phyloP scores from a whole-genome alignment of 1,140 invertebrate genomes.

The Palaemon carinicauda region DNA sequence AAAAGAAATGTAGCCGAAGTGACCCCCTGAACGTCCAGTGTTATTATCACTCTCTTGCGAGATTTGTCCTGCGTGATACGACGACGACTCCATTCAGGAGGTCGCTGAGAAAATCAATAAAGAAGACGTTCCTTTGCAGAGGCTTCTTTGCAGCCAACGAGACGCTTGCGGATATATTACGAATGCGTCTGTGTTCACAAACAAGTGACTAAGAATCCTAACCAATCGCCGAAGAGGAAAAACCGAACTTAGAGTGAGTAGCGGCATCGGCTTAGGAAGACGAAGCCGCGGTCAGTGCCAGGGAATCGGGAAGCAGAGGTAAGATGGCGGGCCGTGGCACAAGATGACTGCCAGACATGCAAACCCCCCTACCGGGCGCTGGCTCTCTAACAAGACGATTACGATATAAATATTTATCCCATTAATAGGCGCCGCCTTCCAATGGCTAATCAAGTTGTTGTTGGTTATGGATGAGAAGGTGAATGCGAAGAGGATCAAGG shows the following conservation, averaged over 20 bases:
- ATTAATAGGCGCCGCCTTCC: constrained; percentile 41
- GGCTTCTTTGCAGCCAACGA: no score
- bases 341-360: constrained; percentile 47
- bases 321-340: constrained; percentile 32
- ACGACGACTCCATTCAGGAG: no score
- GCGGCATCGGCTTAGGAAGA: not conserved
- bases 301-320: constrained; percentile 22
- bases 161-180: not conserved
- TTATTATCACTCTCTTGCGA: no score
- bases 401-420: constrained; percentile 53
- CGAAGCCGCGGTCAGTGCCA: constrained; percentile 11
- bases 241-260: not conserved
- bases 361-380: constrained; percentile 11
- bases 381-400: constrained; percentile 44
- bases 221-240: not conserved
- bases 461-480: constrained; percentile 30
- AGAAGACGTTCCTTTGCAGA: no score
- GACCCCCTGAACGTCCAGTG: no score
- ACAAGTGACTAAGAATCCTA: not conserved
- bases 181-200: not conserved
- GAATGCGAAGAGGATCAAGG: not conserved
- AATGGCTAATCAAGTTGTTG: constrained; percentile 45
- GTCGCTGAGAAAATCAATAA: no score
- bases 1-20: no score
- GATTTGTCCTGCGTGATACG: no score